Evolutionary conservation across 2,888 invertebrate species (phyloP).

Genomic region (Muschampia plurimacula): DNA sequence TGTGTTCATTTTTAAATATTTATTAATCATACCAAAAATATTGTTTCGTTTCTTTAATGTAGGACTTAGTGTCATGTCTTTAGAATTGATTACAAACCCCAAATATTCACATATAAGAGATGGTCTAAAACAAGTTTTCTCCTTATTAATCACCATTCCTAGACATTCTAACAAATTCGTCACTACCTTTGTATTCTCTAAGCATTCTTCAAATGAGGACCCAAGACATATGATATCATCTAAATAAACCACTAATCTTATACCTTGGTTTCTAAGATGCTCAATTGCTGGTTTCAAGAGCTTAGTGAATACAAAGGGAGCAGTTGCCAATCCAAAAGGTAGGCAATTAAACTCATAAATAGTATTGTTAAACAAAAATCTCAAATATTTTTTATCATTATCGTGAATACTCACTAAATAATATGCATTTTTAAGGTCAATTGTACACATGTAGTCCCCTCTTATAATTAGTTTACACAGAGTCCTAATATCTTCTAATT

Average conservation of each 20-base stretch:
- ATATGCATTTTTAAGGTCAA: constrained; percentile 3
- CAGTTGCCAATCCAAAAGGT: constrained; percentile 3
- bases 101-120: constrained; percentile 1
- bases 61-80: neutral
- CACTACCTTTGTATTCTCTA: neutral
- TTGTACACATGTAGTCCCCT: neutral
- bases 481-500: neutral
- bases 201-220: neutral
- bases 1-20: neutral
- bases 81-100: neutral
- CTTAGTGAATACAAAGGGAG: constrained; percentile 4
- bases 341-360: neutral
- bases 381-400: neutral
- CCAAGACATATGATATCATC: constrained; percentile 1
- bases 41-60: constrained; percentile 1
- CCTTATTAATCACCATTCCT: neutral
- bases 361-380: neutral
- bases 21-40: neutral
- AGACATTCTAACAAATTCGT: neutral
- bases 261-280: neutral
- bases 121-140: neutral
- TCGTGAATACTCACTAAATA: neutral
- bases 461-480: neutral
- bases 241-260: neutral
- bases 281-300: neutral